Evolutionary conservation across 2,888 invertebrate genomes (phyloP).

Genomic region (Hypena proboscidalis): DNA sequence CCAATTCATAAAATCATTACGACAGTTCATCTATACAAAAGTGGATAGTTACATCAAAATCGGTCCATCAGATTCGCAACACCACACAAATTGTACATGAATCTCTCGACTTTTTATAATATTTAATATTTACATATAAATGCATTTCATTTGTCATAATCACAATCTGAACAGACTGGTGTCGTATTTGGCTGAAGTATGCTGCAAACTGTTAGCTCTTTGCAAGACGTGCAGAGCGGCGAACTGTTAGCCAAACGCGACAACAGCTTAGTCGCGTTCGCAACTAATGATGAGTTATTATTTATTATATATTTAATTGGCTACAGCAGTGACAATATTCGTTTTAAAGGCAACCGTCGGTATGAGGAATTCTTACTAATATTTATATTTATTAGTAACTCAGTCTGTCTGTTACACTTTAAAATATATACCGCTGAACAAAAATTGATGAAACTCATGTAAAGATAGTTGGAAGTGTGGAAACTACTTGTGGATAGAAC

Average conservation of each 20-base stretch:
- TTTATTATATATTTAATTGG: no score
- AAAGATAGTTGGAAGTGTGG: no score
- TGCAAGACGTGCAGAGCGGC: conserved; percentile 1
- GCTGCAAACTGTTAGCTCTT: conserved; percentile 7
- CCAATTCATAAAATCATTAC: no score
- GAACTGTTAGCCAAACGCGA: conserved; percentile 4
- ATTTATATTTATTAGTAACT: no score
- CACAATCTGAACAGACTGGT: conserved; percentile 2
- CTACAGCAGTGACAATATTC: conserved; percentile 1
- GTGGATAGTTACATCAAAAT: neutral
- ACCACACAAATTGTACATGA: conserved; percentile 10
- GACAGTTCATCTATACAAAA: neutral
- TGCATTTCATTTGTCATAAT: conserved; percentile 36
- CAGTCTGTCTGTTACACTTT: no score
- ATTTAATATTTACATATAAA: conserved; percentile 41
- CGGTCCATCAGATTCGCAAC: conserved; percentile 9
- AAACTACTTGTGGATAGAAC: no score
- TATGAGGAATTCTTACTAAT: no score
- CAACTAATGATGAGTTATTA: conserved; percentile 1
- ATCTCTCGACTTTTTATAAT: conserved; percentile 5
- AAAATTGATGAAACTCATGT: no score
- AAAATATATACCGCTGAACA: no score
- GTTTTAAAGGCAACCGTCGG: no score
- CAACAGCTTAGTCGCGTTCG: neutral
- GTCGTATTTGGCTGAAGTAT: conserved; percentile 6